Conservation (phyloP, 2,888 invertebrate genomes). For the Platycheirus albimanus region DNA sequence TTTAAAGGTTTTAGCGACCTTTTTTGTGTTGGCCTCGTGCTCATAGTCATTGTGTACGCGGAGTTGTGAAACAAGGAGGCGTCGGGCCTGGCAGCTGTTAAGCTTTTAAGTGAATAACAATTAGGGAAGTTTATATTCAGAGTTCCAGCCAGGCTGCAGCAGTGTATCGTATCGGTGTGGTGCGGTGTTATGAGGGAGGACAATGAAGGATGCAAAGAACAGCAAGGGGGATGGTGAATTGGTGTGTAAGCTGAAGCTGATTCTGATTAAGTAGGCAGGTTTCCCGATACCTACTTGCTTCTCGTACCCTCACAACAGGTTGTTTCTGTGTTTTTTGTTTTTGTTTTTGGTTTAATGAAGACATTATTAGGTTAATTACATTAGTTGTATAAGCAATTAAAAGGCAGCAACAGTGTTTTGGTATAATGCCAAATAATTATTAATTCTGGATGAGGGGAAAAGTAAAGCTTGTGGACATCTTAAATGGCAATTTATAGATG, state of each 20-base stretch:
- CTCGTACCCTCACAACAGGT: constrained; percentile 63
- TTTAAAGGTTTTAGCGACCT: constrained; percentile 38
- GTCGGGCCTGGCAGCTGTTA: constrained; percentile 70
- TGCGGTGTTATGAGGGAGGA: too few species aligned
- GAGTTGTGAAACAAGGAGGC: constrained; percentile 69
- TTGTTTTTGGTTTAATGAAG: constrained; percentile 56
- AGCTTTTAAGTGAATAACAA: constrained; percentile 74
- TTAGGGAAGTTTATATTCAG: constrained; percentile 66
- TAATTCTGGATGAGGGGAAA: constrained; percentile 16
- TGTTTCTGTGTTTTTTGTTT: constrained; percentile 27
- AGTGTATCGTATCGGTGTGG: too few species aligned
- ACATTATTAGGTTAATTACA: constrained; percentile 66
- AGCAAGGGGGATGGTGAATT: not conserved
- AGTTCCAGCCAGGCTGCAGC: too few species aligned
- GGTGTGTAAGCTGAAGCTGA: constrained; percentile 56
- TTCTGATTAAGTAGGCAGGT: constrained; percentile 57
- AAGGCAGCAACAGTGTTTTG: constrained; percentile 15
- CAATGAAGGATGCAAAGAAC: constrained; percentile 34
- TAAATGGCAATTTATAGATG: too few species aligned
- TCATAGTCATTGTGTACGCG: constrained; percentile 48
- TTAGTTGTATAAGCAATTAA: constrained; percentile 57
- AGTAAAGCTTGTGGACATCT: not conserved
- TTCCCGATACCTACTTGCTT: constrained; percentile 49
- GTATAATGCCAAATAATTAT: constrained; percentile 34
- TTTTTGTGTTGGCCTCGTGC: constrained; percentile 29